Base-by-base conservation (phyloP, 2,113 vertebrate genomes). In the Cinclus mexicanus region DNA sequence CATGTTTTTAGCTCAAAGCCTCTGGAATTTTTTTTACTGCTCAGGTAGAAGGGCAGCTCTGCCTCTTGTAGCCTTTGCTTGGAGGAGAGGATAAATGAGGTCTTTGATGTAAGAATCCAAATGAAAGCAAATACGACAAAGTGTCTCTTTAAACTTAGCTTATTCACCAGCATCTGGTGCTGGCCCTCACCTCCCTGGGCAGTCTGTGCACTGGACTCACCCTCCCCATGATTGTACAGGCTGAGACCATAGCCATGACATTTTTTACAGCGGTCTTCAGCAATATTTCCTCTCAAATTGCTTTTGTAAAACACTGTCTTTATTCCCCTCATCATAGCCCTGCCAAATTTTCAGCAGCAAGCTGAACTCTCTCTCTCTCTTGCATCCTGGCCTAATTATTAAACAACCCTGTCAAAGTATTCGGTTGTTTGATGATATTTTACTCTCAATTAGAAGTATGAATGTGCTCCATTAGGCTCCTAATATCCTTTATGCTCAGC, bases 381-480 rank as follows among this genome's bases (percentile, higher is more conserved):
- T 65, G 29, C 94, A 95, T 89, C 83, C 72, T 29, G 47, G 49
- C 65, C 90, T 95, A 95, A 97, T 96, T 96, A 97, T 94, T 83
- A 94, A 95, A 95, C 92, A 94, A 97, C 92, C 74, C 83, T 72
- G 79, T 78, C 16, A 8, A 95, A 93, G 83, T 88, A 87, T 76
- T 88, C 47, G 46, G 92, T 90, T 87, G 8, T 96, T 97, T 88
- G 86, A 92, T 83, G 93, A 59, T 96, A 91, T 97, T 97, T 97
- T 88, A 94, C 91, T 97, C 95, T 93, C 92, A 97, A 97, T 97
- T 96, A 97, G 93, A 91, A 88, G 67, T 65, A 83, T 77, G 83
- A 96, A 93, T 94, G 92, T 91, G 92, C 91, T 97, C 92, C 90
- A 95, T 96, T 96, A 97, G 92, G 81, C 63, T 90, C 81, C 87